Percentiles rank a stretch among this genome's conserved stretches.
Evolutionary conservation across 1,140 invertebrate species (phyloP).

Genomic region (Olivierus martensii): DNA sequence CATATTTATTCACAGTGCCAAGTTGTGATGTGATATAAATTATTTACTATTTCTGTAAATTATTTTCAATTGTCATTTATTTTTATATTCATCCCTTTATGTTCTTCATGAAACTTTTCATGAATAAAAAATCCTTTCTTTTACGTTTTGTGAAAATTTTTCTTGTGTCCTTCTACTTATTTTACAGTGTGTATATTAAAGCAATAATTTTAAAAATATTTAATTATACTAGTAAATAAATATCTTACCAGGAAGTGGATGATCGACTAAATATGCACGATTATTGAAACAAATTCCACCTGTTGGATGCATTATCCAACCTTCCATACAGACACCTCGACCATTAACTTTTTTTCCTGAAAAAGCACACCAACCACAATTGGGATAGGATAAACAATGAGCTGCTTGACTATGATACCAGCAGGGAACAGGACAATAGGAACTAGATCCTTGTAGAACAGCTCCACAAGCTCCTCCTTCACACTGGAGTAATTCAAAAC

Average conservation of each 20-base stretch:
- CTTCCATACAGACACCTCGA: slow-evolving; percentile 34
- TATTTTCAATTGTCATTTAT: too few relatives aligned
- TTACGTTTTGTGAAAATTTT: too few relatives aligned
- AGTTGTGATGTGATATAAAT: too few relatives aligned
- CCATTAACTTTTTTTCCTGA: slow-evolving; percentile 29
- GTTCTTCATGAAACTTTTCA: too few relatives aligned
- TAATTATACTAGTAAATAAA: too few relatives aligned
- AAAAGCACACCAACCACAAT: slow-evolving; percentile 50
- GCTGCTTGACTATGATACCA: slow-evolving; percentile 67
- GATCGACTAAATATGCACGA: slow-evolving; percentile 18
- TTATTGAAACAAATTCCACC: slow-evolving; percentile 23
- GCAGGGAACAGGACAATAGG: slow-evolving; percentile 66
- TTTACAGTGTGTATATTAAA: too few relatives aligned
- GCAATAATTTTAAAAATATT: too few relatives aligned
- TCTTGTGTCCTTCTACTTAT: too few relatives aligned
- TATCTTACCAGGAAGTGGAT: slow-evolving; percentile 11
- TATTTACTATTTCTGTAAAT: too few relatives aligned
- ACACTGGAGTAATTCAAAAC: slow-evolving; percentile 68
- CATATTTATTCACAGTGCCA: too few relatives aligned
- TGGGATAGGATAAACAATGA: slow-evolving; percentile 65
- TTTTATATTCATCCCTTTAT: too few relatives aligned
- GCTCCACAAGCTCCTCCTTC: slow-evolving; percentile 74
- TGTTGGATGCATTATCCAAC: slow-evolving; percentile 30
- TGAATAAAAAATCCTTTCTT: too few relatives aligned
- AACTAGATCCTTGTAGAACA: slow-evolving; percentile 50